A percentile compares a stretch with the other conserved stretches of the same genome.
phyloP scores from a whole-genome alignment of 2,888 invertebrate species.

The Vesta saturnalis region DNA sequence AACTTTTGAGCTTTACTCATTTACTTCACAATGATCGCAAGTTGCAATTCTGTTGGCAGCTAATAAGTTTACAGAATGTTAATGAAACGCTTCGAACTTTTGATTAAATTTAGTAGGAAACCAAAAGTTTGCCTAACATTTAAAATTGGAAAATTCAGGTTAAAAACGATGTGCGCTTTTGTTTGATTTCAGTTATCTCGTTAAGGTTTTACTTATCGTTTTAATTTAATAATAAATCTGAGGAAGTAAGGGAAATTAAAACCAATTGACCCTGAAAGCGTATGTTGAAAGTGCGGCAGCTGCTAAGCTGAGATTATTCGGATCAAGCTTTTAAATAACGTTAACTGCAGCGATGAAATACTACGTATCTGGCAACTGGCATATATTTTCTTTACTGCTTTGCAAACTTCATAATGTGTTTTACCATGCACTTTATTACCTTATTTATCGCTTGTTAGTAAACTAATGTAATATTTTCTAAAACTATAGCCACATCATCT shows the following conservation, averaged over 20 bases:
- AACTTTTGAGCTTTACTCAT: constrained; percentile 38
- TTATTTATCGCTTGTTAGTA: constrained; percentile 23
- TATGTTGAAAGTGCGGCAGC: constrained; percentile 41
- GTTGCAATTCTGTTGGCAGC: constrained; percentile 37
- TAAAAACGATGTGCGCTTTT: constrained; percentile 25
- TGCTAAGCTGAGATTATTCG: constrained; percentile 42
- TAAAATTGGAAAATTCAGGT: constrained; percentile 29
- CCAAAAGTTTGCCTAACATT: constrained; percentile 28
- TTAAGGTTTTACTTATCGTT: constrained; percentile 38
- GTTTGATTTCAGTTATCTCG: constrained; percentile 36
- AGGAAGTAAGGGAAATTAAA: constrained; percentile 46
- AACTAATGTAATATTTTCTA: constrained; percentile 12
- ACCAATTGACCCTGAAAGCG: constrained; percentile 47
- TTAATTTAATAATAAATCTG: constrained; percentile 45
- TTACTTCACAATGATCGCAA: constrained; percentile 37
- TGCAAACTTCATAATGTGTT: constrained; percentile 29
- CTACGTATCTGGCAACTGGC: constrained; percentile 22
- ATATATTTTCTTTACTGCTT: constrained; percentile 29
- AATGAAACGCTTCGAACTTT: constrained; percentile 39
- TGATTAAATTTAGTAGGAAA: constrained; percentile 38
- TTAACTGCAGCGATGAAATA: constrained; percentile 27
- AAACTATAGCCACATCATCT: not conserved
- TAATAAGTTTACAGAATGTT: constrained; percentile 41
- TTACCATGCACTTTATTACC: constrained; percentile 23
- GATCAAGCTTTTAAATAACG: constrained; percentile 41